phyloP scores from a whole-genome alignment of 2,888 invertebrate genomes.

The Odontomyia ornata region DNA sequence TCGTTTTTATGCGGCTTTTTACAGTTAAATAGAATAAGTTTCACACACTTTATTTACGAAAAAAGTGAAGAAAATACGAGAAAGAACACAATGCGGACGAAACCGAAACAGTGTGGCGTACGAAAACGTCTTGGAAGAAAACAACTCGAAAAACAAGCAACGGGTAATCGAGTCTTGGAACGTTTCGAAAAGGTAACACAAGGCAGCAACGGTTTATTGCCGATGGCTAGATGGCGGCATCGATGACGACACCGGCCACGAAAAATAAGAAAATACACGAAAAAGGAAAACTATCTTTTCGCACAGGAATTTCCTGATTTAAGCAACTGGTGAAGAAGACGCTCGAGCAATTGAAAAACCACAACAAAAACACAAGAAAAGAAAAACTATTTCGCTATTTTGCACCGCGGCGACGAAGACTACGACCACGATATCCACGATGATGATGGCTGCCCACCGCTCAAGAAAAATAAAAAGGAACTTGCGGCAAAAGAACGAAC shows the following conservation, averaged over 20 bases:
- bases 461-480: slow-evolving; percentile 40
- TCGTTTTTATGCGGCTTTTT: background rate
- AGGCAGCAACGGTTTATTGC: background rate
- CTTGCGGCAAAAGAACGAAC: slow-evolving; percentile 31
- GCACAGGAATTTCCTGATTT: slow-evolving; percentile 24
- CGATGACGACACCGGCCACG: slow-evolving; percentile 17
- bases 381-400: slow-evolving; percentile 37
- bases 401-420: slow-evolving; percentile 10
- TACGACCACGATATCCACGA: background rate
- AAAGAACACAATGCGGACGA: background rate
- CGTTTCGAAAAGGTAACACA: background rate
- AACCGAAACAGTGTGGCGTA: background rate
- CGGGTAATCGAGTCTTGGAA: background rate
- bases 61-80: background rate
- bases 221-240: background rate
- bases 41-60: slow-evolving; percentile 21
- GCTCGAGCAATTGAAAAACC: slow-evolving; percentile 45
- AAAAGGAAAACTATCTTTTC: slow-evolving; percentile 35
- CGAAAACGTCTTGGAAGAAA: slow-evolving; percentile 7
- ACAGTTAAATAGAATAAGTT: slow-evolving; percentile 26
- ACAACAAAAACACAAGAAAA: slow-evolving; percentile 46
- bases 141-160: slow-evolving; percentile 16
- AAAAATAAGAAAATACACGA: slow-evolving; percentile 9
- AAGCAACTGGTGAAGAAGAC: slow-evolving; percentile 6
- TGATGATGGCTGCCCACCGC: slow-evolving; percentile 25